Base-by-base conservation (phyloP, 2,888 invertebrate species). In the Bugula neritina region DNA sequence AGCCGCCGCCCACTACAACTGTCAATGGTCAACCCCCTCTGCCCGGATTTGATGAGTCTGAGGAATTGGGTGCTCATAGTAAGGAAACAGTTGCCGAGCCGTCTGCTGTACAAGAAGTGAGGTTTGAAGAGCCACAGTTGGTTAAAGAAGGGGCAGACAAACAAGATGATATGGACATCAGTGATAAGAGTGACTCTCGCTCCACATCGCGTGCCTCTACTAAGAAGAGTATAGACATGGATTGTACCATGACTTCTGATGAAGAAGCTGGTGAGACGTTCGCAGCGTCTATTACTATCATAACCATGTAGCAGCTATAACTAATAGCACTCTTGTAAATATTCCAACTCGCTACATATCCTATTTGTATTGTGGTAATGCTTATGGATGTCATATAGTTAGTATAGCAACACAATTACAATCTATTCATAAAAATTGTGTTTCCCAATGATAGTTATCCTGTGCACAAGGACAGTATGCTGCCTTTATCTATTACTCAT, bases 191-290 rank as follows among this genome's bases (percentile, higher is more conserved):
- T 31, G 63, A 63, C 29, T 63, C 63, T 5, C 27, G 63, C 10
- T 63, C 63, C 10, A 43, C 43, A 43, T 63, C 63, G 27, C 27
- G 63, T 5, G 63, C 63, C 2, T 63, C 63, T 27, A 63, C 63
- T 63, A 63, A 63, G 31, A 63, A 63, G 34, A 63, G 63, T 27
- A 63, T 31, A 13, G 63, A 63, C 63, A 63, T 63, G 63, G 63
- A 63, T n/a, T 63, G 63, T 63, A 63, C 63, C 10, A 31, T 63
- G 29, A 63, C 63, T 34, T 63, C 63, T 63, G 63, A 63, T 63
- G 63, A 63, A 31, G 63, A 63, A 31, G 63, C 21, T 2, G 63
- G 63, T 63, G 31, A n/a, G 57, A n/a, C 5, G 17, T 57, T 52
- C 17, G 10, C 17, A 52, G 10, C 17, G 52, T 52, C 52, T n/a